These are phyloP conservation scores for Ichneumoninae sp. DNA, from an alignment of 2,888 invertebrate species.

Conservation along the genomic window DNA sequence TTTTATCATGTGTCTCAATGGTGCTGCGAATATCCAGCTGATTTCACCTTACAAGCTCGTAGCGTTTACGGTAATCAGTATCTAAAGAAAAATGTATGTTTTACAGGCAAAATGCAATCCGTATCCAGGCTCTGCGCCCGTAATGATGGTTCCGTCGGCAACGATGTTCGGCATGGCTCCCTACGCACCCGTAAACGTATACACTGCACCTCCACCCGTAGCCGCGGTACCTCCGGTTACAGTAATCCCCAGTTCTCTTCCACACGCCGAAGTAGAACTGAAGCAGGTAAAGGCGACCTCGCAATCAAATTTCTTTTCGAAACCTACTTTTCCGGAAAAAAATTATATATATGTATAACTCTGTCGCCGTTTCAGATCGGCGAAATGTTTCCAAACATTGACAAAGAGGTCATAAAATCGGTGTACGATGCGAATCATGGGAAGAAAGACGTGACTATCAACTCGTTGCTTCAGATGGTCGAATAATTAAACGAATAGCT, in stretches of 20 bases:
- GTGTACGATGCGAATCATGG: constrained; percentile 95
- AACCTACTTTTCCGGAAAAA: background rate
- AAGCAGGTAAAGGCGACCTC: constrained; percentile 86
- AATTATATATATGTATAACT: background rate
- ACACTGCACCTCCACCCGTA: constrained; percentile 84
- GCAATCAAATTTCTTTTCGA: constrained; percentile 2
- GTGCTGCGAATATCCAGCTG: background rate
- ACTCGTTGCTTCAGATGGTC: constrained; percentile 95
- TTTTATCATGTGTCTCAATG: background rate
- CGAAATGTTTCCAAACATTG: constrained; percentile 98
- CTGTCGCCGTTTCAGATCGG: constrained; percentile 88
- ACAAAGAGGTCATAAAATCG: constrained; percentile 95
- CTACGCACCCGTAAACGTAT: constrained; percentile 85
- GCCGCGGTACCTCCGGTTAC: constrained; percentile 76
- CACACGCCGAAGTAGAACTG: constrained; percentile 86
- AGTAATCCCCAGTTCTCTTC: constrained; percentile 82
- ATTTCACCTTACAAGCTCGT: background rate
- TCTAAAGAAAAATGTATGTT: background rate
- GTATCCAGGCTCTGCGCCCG: constrained; percentile 86
- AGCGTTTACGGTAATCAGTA: background rate
- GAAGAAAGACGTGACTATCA: constrained; percentile 95
- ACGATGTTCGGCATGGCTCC: constrained; percentile 80
- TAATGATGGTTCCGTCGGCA: constrained; percentile 89
- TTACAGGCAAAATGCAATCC: constrained; percentile 81
- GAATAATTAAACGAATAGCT: constrained; percentile 85